These are phyloP conservation scores for Odontamblyopus lacepedii DNA, from an alignment of 2,797 vertebrate genomes.

Conservation along the genomic window DNA sequence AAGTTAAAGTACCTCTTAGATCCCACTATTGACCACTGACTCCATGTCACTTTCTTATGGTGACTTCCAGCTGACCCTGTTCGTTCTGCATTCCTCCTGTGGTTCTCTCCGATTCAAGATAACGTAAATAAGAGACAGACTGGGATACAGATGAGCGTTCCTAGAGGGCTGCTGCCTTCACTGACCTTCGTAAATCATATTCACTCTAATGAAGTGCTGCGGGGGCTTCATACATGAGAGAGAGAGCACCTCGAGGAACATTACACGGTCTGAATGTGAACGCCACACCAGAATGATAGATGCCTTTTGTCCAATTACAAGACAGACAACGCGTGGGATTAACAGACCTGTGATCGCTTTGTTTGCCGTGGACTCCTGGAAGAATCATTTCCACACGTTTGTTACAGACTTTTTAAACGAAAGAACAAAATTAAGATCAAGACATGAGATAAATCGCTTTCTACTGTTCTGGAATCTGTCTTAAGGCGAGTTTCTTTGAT, in stretches of 20 bases:
- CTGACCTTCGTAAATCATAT: slow-evolving; percentile 44
- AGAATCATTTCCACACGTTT: slow-evolving; percentile 42
- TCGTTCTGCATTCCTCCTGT: neutral
- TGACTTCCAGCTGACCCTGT: neutral
- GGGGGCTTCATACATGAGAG: slow-evolving; percentile 22
- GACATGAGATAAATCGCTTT: slow-evolving; percentile 60
- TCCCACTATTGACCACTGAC: neutral
- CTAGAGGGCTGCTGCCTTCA: slow-evolving; percentile 4
- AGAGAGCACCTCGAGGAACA: slow-evolving; percentile 25
- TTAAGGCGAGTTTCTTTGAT: slow-evolving; percentile 39
- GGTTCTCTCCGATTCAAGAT: neutral
- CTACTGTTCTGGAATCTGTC: slow-evolving; percentile 35
- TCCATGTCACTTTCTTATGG: neutral
- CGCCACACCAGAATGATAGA: slow-evolving; percentile 41
- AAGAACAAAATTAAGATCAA: slow-evolving; percentile 48
- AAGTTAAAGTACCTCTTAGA: neutral
- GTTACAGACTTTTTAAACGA: slow-evolving; percentile 52
- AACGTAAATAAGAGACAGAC: neutral
- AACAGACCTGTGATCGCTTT: slow-evolving; percentile 37
- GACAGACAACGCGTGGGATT: slow-evolving; percentile 38
- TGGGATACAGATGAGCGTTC: neutral
- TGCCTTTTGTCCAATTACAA: slow-evolving; percentile 40
- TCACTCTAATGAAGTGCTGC: slow-evolving; percentile 24
- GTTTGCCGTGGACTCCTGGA: slow-evolving; percentile 57
- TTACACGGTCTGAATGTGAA: slow-evolving; percentile 27